phyloP scores from a whole-genome alignment of 2,888 invertebrate species.

The Leucophenga maculata region DNA sequence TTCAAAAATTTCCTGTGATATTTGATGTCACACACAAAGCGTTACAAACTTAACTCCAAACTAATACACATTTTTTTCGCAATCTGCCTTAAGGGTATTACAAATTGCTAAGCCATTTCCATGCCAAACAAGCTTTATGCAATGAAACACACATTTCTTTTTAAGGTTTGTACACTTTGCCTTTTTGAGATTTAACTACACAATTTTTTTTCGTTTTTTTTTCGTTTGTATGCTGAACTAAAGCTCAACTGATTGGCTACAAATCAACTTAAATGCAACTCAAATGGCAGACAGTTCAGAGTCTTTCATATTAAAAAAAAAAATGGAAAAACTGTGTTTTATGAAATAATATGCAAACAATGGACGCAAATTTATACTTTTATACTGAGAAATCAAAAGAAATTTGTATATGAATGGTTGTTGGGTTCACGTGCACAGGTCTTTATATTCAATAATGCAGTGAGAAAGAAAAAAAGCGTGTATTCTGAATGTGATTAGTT shows the following conservation, averaged over 20 bases:
- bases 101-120: too few relatives aligned
- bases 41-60: too few relatives aligned
- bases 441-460: slow-evolving; percentile 26
- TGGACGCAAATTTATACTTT: not conserved
- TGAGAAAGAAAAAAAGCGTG: slow-evolving; percentile 19
- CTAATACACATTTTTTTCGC: too few relatives aligned
- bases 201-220: not conserved
- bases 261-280: not conserved
- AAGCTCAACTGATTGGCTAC: slow-evolving; percentile 13
- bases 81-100: too few relatives aligned
- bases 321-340: too few relatives aligned
- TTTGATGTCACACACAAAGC: too few relatives aligned
- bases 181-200: not conserved
- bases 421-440: not conserved
- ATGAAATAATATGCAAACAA: slow-evolving; percentile 13
- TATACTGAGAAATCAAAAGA: not conserved
- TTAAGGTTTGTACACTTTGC: not conserved
- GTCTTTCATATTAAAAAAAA: too few relatives aligned
- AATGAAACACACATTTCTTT: not conserved
- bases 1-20: too few relatives aligned
- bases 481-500: slow-evolving; percentile 40
- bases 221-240: not conserved
- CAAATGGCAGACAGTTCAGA: not conserved
- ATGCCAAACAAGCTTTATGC: not conserved
- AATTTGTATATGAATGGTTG: not conserved